Evolutionary conservation across 2,888 invertebrate genomes (phyloP), one percentile per base, ranked within the genome.

Genomic region (Labia minor): DNA sequence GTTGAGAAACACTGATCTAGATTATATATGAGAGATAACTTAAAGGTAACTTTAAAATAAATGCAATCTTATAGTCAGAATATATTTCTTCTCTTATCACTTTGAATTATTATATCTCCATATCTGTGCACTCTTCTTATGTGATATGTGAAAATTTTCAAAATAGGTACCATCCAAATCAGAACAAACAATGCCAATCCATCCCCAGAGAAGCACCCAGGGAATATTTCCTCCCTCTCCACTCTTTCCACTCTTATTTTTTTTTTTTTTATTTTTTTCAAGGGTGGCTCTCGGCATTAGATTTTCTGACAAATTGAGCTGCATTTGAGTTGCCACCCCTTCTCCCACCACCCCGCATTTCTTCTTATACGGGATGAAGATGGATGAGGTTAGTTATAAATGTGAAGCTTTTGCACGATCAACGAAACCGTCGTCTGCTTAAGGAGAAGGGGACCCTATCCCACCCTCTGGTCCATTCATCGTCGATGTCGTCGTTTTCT

Each of bases 321-420:
- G 78, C 79, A 78, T 49, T 49, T 49, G 49, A 49, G 49, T 49
- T 49, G 14, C 49, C 49, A 11, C n/a, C 8, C 49, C 16, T 3
- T 3, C n/a, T 14, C 49, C 16, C n/a, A 4, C 8, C n/a, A 2
- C 14, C 16, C 2, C 16, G 6, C 2, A 8, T 16, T 49, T 49
- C 49, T 49, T 49, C 14, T 49, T n/a, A 4, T 8, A 26, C 26
- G 26, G 76, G 77, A 79, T 75, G 77, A 79, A 79, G 79, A 79
- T 79, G 78, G 79, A 79, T 79, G 79, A 79, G 78, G 78, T 78
- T 79, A 79, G 79, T 79, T 79, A 79, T 79, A 79, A 79, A 79
- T 79, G 79, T 79, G 79, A 78, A 78, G 79, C 78, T 78, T 79
- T 78, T 76, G 77, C 77, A 75, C 77, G 77, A 77, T 77, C 70